Evolutionary conservation across 2,797 vertebrate genomes (phyloP), one percentile per base, ranked within the genome.

Genomic region (Myripristis jacobus): DNA sequence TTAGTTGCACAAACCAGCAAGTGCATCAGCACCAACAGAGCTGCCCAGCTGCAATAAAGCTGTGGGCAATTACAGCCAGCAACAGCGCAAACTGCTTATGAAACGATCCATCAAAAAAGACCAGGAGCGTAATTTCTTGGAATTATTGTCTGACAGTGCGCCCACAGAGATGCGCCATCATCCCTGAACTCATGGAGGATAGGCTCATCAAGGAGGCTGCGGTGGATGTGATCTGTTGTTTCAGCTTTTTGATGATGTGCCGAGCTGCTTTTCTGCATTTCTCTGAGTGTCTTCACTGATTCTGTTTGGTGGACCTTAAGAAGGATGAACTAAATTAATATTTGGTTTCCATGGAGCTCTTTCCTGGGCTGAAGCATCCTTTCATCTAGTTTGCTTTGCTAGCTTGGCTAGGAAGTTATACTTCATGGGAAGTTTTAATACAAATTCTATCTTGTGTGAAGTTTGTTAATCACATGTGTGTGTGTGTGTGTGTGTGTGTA

Each of bases 31-130:
- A 75, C 59, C 77, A 46, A 65, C 43, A 0, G 27, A 46, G 48
- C 58, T 11, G 34, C 61, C 80, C 54, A 59, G 73, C 74, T 60
- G 72, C 72, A 80, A 57, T 82, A 81, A 80, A 86, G 76, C 73
- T 57, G 72, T 48, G 46, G 58, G 81, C 76, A 89, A 80, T 86
- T 83, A 83, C 54, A 69, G 72, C 47, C 24, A 61, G 69, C 34
- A 19, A 71, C 60, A 27, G 41, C 25, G 16, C 44, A 48, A 25
- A 22, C 41, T 64, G 81, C 70, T 89, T 82, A 83, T 83, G 80
- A 86, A 89, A 84, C 79, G 66, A 84, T 86, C 82, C 70, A 85
- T 86, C 81, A 90, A 78, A 79, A 55, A 66, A 15, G 0, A 83
- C 64, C 71, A 72, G 74, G 61, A 73, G 77, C 29, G 31, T 84